Evolutionary conservation across 2,797 vertebrate species (phyloP), one percentile per base, ranked within the genome.

Genomic region (Sebastes cheni): DNA sequence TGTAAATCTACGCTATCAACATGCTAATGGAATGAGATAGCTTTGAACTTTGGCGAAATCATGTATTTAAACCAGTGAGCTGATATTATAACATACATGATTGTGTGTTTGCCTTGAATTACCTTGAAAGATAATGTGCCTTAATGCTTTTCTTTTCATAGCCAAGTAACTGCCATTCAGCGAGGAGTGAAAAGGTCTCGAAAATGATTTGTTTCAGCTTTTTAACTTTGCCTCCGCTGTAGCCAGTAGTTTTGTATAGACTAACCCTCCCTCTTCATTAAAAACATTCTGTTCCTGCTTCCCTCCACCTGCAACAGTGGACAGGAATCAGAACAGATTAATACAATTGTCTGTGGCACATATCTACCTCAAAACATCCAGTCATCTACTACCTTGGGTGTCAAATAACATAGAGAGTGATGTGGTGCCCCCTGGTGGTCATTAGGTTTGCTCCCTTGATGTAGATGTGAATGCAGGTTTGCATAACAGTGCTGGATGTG

Each of bases 141-240:
- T 65, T 69, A 84, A 78, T 92, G 88, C 80, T 89, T 91, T 91
- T 90, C 62, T 81, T 42, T 87, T 91, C 88, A 66, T 93, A 95
- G 94, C 79, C 90, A 90, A 89, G 89, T 93, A 82, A 91, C 86
- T 1, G 67, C 88, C 75, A 79, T 93, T 79, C 91, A 91, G 60
- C 90, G 88, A 89, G 87, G 87, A 93, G 82, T 58, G 73, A 81
- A 93, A 93, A 95, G 91, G 93, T 94, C 71, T 89, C 61, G 34
- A 69, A 74, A 75, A 64, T 14, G 3, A 65, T 72, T 91, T 74
- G 61, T 80, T 82, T 69, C 23, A 72, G 72, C 80, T 81, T 82
- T 80, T 82, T 82, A 83, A 79, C 75, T 65, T 74, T 64, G 52
- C 72, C 83, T 81, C 42, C 2, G 5, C 66, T 73, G 20, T 89